These are phyloP conservation scores for Mactra quadrangularis DNA, from an alignment of 1,140 invertebrate genomes.

Conservation along the genomic window DNA sequence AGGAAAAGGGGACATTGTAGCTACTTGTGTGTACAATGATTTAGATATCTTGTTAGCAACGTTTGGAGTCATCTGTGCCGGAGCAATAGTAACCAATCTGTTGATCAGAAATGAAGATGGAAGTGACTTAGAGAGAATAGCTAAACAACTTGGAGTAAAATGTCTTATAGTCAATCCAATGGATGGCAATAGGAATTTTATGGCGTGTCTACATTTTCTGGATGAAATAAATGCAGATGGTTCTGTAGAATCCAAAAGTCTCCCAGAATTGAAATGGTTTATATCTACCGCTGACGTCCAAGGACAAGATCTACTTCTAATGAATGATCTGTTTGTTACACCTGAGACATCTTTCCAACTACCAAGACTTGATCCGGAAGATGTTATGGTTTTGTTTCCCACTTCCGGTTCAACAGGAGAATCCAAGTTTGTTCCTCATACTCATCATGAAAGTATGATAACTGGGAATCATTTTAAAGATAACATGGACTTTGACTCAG, in stretches of 20 bases:
- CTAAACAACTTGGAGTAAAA: background rate
- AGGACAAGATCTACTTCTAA: background rate
- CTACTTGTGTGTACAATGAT: constrained; percentile 2
- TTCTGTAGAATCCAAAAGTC: background rate
- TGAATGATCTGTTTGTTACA: background rate
- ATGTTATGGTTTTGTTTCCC: background rate
- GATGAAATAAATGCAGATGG: background rate
- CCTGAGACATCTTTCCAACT: background rate
- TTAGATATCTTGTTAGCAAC: background rate
- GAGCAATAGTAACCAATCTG: background rate
- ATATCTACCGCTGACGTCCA: background rate
- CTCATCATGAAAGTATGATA: background rate
- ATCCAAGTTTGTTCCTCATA: constrained; percentile 8
- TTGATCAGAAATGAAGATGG: background rate
- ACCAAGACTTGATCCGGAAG: constrained; percentile 9
- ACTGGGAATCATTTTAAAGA: constrained; percentile 9
- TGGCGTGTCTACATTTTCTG: background rate
- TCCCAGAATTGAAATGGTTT: background rate
- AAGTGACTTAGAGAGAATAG: background rate
- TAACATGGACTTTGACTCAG: background rate
- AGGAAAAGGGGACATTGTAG: constrained; percentile 9
- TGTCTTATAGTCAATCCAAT: background rate
- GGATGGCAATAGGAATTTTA: background rate
- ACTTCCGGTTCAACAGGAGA: constrained; percentile 33
- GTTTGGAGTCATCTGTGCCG: constrained; percentile 9